Base-by-base conservation (phyloP, 2,888 invertebrate species). In the Eupelmus urozonus region DNA sequence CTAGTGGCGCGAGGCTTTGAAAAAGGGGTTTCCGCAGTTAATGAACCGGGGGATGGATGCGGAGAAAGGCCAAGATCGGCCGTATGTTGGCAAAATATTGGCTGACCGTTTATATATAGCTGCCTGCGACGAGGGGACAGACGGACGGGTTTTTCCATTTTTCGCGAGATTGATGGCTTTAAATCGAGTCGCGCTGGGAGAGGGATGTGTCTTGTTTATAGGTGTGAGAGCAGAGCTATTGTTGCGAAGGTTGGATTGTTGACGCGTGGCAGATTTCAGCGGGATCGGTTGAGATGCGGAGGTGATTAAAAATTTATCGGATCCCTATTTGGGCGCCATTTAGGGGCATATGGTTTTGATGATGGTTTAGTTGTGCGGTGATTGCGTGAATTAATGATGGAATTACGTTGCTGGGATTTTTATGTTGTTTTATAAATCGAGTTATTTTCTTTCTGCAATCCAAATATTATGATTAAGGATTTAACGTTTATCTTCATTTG, bases 31-130 rank as follows among this genome's bases (percentile, higher is more conserved):
- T n/a, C n/a, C n/a, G n/a, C n/a, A 86, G 87, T 87, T 87, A 88
- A 88, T 88, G 87, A 88, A 86, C 82, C 78, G 80, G 81, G 84
- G 83, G 81, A 74, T 63, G 80, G 77, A 84, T 34, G 53, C 51
- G n/a, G 49, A 25, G 69, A 59, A 27, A 69, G 18, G 79, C 81
- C 82, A 81, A 80, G 80, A 55, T 74, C 67, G 81, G 78, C 88
- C 87, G 84, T 87, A 86, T 88, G 88, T 88, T 89, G 88, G 85
- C 88, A 85, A 88, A 89, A 89, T 87, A 89, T 88, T 86, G 87
- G 23, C 57, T 27, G 81, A 82, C 79, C 82, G 82, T 66, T 53
- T 51, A 18, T 42, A 23, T 18, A 57, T 27, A 16, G 7, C 9
- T 18, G 29, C 16, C 13, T 9, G 13, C 18, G 16, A n/a, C 4